Evolutionary conservation across 64 coral and sea anemone species (phyloP), one percentile per base, ranked within the genome.

Genomic region (Stylophora pistillata): DNA sequence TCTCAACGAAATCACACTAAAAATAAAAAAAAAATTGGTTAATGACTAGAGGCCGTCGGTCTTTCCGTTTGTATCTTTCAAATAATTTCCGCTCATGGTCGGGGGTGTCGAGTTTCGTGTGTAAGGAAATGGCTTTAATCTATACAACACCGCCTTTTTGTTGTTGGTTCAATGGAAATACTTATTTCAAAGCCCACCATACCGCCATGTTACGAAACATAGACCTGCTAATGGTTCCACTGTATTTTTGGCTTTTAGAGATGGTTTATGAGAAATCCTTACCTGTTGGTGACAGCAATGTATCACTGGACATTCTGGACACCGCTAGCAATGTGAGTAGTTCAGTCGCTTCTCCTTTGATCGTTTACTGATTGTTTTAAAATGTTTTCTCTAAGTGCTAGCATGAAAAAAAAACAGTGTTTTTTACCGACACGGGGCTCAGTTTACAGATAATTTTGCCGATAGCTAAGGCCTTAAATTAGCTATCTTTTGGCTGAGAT

Each of bases 221-320:
- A 9, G 27, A 57, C 76, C 76, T 30, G 20, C 27, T 78, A 25
- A 53, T 27, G 26, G 37, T 21, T 3, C 26, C 0, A 33, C 47
- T 9, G 16, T 65, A 7, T 53, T 53, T 86, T 71, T 1, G 76
- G 55, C 87, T 55, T 93, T 17, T 87, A 96, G 94, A 96, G 74
- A 96, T 93, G 87, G 89, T 91, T 23, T 96, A 96, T 58, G 91
- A 93, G 52, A 96, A 96, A 53, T 87, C 86, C 20, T 41, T 96
- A 11, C 68, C 86, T 4, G 86, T 96, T 65, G 94, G 91, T 69
- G 94, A 96, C 15, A 87, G 89, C 71, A 80, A 54, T 30, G 91
- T 96, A 14, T 92, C 90, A 21, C 63, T 96, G 32, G 87, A 92
- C 59, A 96, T 96, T 66, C 30, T 96, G 18, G 94, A 96, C 64